A percentile compares a stretch with the other conserved stretches of the same genome.
phyloP scores from a whole-genome alignment of 2,888 invertebrate genomes.

The Chrysolina oricalcia region DNA sequence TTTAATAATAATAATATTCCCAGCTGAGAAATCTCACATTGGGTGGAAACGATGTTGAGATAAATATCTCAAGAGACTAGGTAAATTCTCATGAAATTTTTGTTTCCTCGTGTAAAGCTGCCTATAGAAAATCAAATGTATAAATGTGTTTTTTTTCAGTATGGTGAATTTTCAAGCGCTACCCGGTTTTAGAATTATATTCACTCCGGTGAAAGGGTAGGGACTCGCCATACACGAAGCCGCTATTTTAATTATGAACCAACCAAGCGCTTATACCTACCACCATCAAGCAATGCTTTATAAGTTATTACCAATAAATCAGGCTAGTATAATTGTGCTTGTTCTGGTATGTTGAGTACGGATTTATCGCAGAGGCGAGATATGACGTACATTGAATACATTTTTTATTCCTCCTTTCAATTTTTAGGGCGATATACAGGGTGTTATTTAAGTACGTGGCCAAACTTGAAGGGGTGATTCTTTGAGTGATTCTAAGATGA shows the following conservation, averaged over 20 bases:
- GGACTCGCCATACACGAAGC: slow-evolving; percentile 15
- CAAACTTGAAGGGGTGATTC: too few species aligned
- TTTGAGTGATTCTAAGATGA: too few species aligned
- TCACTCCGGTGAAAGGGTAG: neutral
- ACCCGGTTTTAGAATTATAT: neutral
- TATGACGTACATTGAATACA: neutral
- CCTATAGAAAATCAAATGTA: too few species aligned
- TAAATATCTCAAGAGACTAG: too few species aligned
- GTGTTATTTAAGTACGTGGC: too few species aligned
- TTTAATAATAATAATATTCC: too few species aligned
- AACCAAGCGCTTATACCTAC: slow-evolving; percentile 21
- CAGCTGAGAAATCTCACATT: too few species aligned
- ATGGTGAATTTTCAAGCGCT: neutral
- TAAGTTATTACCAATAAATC: slow-evolving; percentile 67
- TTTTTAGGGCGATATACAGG: too few species aligned
- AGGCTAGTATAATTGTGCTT: slow-evolving; percentile 64
- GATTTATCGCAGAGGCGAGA: slow-evolving; percentile 56
- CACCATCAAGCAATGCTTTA: slow-evolving; percentile 15
- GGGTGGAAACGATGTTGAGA: too few species aligned
- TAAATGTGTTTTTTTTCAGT: neutral
- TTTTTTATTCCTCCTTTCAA: neutral
- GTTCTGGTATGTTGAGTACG: slow-evolving; percentile 62
- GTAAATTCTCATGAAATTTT: too few species aligned
- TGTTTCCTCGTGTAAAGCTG: too few species aligned
- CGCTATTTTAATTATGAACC: slow-evolving; percentile 31